These are phyloP conservation scores for Limnothrissa miodon DNA, from an alignment of 2,113 vertebrate genomes.

Conservation along the genomic window DNA sequence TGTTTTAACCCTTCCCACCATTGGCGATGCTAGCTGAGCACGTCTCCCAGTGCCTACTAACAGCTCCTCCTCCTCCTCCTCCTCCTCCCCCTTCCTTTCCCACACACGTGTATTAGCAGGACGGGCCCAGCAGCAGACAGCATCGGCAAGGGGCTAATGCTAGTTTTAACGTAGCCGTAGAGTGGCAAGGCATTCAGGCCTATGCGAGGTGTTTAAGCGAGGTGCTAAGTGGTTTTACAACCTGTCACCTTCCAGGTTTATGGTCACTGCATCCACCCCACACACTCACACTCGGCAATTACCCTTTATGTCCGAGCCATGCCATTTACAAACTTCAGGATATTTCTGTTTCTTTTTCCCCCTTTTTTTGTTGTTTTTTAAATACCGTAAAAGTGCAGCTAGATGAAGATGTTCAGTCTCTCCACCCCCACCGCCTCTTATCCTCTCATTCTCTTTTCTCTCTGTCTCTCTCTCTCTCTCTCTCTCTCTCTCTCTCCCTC, in stretches of 20 bases:
- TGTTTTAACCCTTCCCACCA: conserved; percentile 1
- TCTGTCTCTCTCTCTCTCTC: conserved; percentile 59
- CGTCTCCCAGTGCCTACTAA: not conserved
- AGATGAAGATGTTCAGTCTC: not conserved
- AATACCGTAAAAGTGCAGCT: not conserved
- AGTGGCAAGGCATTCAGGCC: conserved; percentile 12
- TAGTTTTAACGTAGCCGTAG: not conserved
- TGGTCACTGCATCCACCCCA: conserved; percentile 47
- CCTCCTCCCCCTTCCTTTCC: not conserved
- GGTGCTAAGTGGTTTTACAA: conserved; percentile 75
- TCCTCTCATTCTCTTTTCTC: conserved; percentile 49
- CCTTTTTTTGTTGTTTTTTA: not conserved
- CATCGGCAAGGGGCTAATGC: not conserved
- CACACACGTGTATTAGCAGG: not conserved
- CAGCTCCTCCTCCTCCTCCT: not conserved
- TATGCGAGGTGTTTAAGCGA: conserved; percentile 57
- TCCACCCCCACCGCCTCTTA: not conserved
- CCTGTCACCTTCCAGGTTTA: conserved; percentile 65
- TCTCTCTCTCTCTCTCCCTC: conserved; percentile 41
- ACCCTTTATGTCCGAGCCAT: not conserved
- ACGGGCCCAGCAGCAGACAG: not conserved
- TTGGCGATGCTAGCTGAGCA: not conserved
- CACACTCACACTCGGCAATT: conserved; percentile 10
- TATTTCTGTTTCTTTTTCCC: not conserved
- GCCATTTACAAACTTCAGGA: not conserved